Percentiles rank a stretch among this genome's conserved stretches.
Evolutionary conservation across 2,113 vertebrate species (phyloP).

Genomic region (Lampris megalopsis): DNA sequence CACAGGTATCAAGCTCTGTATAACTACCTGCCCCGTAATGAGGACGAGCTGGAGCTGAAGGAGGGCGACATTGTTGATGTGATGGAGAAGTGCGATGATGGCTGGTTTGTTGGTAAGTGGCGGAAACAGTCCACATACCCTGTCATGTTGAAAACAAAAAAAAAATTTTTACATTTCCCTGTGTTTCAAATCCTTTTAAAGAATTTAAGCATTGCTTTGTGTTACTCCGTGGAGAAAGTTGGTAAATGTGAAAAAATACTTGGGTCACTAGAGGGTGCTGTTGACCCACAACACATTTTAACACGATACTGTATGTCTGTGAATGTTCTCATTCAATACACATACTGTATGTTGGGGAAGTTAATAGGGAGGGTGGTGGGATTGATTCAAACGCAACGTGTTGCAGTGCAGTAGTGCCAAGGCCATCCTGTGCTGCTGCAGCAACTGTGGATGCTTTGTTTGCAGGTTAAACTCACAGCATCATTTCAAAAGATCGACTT

Average conservation of each 20-base stretch:
- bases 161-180: background rate
- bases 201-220: background rate
- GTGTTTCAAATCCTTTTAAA: background rate
- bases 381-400: no score
- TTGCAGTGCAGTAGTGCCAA: no score
- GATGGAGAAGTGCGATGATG: constrained; percentile 98
- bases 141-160: no score
- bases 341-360: no score
- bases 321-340: no score
- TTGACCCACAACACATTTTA: background rate
- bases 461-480: no score
- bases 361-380: no score
- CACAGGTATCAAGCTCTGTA: constrained; percentile 96
- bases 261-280: constrained; percentile 48
- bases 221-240: background rate
- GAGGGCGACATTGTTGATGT: constrained; percentile 96
- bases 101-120: constrained; percentile 97
- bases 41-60: constrained; percentile 97
- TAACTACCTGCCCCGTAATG: constrained; percentile 96
- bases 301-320: background rate
- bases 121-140: background rate
- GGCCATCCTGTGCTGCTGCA: no score
- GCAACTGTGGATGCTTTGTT: no score
- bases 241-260: background rate
- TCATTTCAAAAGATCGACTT: no score